These are phyloP conservation scores for Notodonta dromedarius DNA, from an alignment of 2,888 invertebrate genomes.

Conservation along the genomic window DNA sequence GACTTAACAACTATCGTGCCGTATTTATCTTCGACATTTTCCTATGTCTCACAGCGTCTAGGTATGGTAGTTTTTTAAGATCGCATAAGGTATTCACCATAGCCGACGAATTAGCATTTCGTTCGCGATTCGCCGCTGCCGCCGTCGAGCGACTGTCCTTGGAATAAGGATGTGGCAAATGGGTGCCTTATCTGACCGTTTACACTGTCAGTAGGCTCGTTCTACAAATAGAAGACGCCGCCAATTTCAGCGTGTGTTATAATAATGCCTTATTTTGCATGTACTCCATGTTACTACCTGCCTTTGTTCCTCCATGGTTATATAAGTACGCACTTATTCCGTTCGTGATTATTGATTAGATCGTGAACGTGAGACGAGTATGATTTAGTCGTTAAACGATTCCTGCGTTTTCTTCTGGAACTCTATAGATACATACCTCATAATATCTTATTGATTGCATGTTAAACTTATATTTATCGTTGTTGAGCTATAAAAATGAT, in stretches of 20 bases:
- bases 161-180: conserved; percentile 78
- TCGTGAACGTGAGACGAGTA: conserved; percentile 34
- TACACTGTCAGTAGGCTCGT: conserved; percentile 49
- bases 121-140: conserved; percentile 65
- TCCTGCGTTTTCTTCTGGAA: conserved; percentile 1
- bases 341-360: conserved; percentile 44
- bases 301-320: conserved; percentile 42
- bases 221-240: conserved; percentile 35
- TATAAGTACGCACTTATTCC: conserved; percentile 43
- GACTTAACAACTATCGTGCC: conserved; percentile 42
- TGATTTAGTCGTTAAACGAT: conserved; percentile 5
- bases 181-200: conserved; percentile 63
- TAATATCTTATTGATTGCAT: neutral
- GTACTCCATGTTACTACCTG: conserved; percentile 31
- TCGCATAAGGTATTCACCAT: conserved; percentile 75
- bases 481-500: too few relatives aligned
- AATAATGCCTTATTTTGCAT: conserved; percentile 42
- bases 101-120: conserved; percentile 77
- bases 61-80: conserved; percentile 59
- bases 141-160: conserved; percentile 66
- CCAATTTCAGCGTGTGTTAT: conserved; percentile 30
- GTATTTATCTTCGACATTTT: conserved; percentile 61
- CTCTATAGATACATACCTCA: neutral
- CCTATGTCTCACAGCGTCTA: conserved; percentile 47
- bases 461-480: too few relatives aligned